Evolutionary conservation across 2,888 invertebrate genomes (phyloP), one percentile per base, ranked within the genome.

Genomic region (Bombylius major): DNA sequence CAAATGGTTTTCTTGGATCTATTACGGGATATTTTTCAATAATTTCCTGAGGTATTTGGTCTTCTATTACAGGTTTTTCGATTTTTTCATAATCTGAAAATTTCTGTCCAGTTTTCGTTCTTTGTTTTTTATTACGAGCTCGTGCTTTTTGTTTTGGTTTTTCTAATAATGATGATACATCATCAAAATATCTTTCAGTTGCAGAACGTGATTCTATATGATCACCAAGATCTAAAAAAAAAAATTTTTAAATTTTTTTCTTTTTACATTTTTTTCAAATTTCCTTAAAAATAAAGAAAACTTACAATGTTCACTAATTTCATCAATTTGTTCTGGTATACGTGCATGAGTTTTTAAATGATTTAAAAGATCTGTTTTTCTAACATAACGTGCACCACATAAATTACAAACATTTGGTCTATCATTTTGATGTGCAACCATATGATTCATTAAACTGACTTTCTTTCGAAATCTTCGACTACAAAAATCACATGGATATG

Each of bases 401-500:
- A 90, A 73, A 70, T 89, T 89, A 69, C 89, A 90, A 13, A 84
- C 83, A 68, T 88, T 87, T 4, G 89, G 87, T 9, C 88, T 78
- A 71, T 89, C 89, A 51, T 85, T 87, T 71, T 89, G 89, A 73
- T 90, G 89, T 0, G 88, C 86, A 7, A 89, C 84, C 87, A 90
- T 89, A 69, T 90, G 90, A 70, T 87, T 88, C 83, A 88, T 87
- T 1, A 90, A 76, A 59, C 87, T 88, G 5, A 85, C 85, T 67
- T 89, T 89, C 68, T 89, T 89, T 47, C 88, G 82, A 70, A 90
- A 90, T 59, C 89, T 78, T 1, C 89, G 80, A 59, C 87, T 88
- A 69, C 90, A 90, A 70, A 89, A 89, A 69, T 90, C 89, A 68
- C 90, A 90, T 0, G 90, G 89, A 77, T 87, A 89, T 0, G 89